Evolutionary conservation across 1,140 invertebrate species (phyloP), one percentile per base, ranked within the genome.

Genomic region (Neodiprion lecontei): DNA sequence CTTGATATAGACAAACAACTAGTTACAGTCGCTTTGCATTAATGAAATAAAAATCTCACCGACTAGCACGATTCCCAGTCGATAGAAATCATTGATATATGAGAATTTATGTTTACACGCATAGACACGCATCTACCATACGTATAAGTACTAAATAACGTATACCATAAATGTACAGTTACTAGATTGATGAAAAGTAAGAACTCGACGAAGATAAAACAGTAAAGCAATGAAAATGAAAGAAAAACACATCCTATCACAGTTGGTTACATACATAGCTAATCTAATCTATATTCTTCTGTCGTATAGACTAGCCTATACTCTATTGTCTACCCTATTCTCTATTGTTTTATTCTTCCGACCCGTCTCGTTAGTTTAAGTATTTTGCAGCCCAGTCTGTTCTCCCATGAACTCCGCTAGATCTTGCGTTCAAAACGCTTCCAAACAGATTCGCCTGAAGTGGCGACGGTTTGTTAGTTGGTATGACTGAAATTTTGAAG

Each of bases 381-480:
- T 90, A 93, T 88, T 93, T 93, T 8, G 92, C 91, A 67, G 91
- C 89, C 91, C 92, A 92, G 79, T 93, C 91, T 28, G 90, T 91
- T 71, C 91, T 83, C 48, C 90, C 91, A 73, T 91, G 87, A 17
- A 89, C 77, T 72, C 86, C 88, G 70, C 82, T 86, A 40, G 86
- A 83, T 78, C 87, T 84, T 14, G 84, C 74, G 75, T 86, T 88
- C 75, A 88, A 79, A 66, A 88, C 76, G 74, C 81, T 83, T 68
- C 84, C 86, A 49, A 86, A 86, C 47, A 85, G 78, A 74, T 84
- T 86, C 7, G 82, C 78, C 73, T 86, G 83, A 73, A 84, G 73
- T 11, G 82, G 79, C 71, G 81, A 78, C 10, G 69, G 71, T 75
- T 89, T 88, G 67, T 77, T 84, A 0, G 82, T 75, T 48, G 80